Percentiles rank a stretch among this genome's conserved stretches.
phyloP scores from a whole-genome alignment of 2,888 invertebrate species.

The Seira musarum region DNA sequence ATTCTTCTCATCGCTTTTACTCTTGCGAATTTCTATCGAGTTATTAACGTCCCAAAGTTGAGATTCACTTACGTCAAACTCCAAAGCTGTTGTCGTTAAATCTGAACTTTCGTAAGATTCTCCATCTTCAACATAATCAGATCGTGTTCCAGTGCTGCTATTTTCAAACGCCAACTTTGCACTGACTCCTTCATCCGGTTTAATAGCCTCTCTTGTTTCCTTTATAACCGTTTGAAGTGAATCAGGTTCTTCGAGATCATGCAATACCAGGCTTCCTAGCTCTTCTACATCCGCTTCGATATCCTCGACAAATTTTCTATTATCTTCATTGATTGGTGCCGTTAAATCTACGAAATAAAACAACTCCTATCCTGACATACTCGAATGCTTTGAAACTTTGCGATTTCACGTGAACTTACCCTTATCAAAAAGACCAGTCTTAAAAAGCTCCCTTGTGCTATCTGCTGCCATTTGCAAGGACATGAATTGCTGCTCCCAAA shows the following conservation, averaged over 20 bases:
- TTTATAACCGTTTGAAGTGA: conserved; percentile 46
- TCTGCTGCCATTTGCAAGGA: conserved; percentile 58
- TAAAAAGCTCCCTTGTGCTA: conserved; percentile 55
- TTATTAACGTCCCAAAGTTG: conserved; percentile 45
- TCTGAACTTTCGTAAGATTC: background rate
- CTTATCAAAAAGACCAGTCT: conserved; percentile 40
- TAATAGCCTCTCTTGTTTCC: conserved; percentile 47
- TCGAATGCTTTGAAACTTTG: background rate
- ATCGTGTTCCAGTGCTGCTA: background rate
- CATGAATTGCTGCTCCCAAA: conserved; percentile 60
- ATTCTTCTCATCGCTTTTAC: background rate
- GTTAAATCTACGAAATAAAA: too few species aligned
- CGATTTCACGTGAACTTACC: conserved; percentile 33
- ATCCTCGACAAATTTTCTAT: conserved; percentile 61
- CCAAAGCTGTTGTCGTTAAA: background rate
- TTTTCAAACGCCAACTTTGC: conserved; percentile 58
- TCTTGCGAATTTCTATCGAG: conserved; percentile 44
- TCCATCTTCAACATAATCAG: background rate
- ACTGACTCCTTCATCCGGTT: conserved; percentile 40
- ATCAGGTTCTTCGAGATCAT: conserved; percentile 65
- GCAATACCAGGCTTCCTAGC: conserved; percentile 64
- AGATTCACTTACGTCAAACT: background rate
- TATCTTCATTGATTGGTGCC: conserved; percentile 16
- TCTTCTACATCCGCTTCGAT: conserved; percentile 64
- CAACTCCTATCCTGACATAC: background rate